These are phyloP conservation scores for Spisula subtruncata DNA, from an alignment of 2,888 invertebrate genomes.

Conservation along the genomic window DNA sequence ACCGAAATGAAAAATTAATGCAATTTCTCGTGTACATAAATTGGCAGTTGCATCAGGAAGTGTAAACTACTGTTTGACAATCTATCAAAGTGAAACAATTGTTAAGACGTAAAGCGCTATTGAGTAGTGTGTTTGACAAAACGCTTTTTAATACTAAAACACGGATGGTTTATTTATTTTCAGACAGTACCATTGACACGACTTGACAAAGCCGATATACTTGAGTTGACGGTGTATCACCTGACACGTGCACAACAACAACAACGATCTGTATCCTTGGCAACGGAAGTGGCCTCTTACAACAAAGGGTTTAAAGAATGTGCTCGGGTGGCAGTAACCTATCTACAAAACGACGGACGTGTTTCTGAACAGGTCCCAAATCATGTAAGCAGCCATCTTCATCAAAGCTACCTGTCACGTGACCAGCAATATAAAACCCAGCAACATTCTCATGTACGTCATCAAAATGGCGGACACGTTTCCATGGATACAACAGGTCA, in stretches of 20 bases:
- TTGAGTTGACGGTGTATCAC: slow-evolving; percentile 19
- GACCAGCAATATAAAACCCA: not conserved
- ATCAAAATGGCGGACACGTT: not conserved
- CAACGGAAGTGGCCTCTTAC: not conserved
- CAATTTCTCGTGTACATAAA: too few species aligned
- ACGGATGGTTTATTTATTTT: not conserved
- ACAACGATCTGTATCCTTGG: not conserved
- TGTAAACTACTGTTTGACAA: not conserved
- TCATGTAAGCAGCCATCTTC: not conserved
- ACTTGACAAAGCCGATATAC: not conserved
- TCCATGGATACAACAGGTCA: not conserved
- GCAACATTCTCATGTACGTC: not conserved
- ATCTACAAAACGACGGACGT: not conserved
- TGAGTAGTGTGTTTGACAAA: not conserved
- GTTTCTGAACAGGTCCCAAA: not conserved
- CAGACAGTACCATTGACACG: not conserved
- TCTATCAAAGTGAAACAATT: not conserved
- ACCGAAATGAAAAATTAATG: too few species aligned
- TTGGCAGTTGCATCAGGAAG: not conserved
- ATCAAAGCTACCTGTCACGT: not conserved
- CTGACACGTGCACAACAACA: slow-evolving; percentile 8
- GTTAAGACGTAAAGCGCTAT: too few species aligned
- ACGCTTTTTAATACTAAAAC: not conserved
- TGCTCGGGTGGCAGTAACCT: not conserved
- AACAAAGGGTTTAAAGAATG: slow-evolving; percentile 26